A percentile compares a stretch with the other conserved stretches of the same genome.
phyloP scores from a whole-genome alignment of 2,888 invertebrate genomes.

The Ptilodon capucinus region DNA sequence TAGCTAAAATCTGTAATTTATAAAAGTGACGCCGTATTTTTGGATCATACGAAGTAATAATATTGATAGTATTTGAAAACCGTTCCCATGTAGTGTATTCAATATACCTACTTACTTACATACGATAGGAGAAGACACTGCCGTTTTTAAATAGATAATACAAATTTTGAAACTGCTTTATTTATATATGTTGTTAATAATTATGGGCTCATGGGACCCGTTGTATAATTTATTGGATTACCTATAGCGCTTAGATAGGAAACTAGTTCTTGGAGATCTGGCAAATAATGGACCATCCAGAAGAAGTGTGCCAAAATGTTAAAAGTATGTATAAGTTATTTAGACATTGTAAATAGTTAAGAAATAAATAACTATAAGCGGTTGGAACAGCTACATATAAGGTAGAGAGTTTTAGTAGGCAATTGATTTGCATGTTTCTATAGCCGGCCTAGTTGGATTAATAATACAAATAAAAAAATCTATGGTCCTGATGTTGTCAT shows the following conservation, averaged over 20 bases:
- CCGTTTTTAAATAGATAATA: no score
- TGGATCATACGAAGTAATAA: no score
- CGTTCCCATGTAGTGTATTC: no score
- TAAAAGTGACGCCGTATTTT: no score
- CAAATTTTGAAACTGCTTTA: no score
- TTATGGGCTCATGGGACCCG: slow-evolving; percentile 2
- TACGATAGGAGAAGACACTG: no score
- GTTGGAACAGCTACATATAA: not conserved
- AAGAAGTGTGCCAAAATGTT: slow-evolving; percentile 22
- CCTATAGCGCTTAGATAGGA: slow-evolving; percentile 1
- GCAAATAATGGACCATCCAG: slow-evolving; percentile 9
- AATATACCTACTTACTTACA: no score
- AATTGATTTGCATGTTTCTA: slow-evolving; percentile 9
- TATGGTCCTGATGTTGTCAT: no score
- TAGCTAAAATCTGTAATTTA: no score
- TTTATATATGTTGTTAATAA: not conserved
- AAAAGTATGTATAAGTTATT: no score
- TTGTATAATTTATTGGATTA: not conserved
- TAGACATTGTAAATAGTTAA: not conserved
- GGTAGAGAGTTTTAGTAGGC: not conserved
- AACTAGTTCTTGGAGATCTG: slow-evolving; percentile 6
- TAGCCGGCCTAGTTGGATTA: slow-evolving; percentile 28
- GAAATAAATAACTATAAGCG: not conserved
- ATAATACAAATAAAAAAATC: no score
- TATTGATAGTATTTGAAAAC: no score